Evolutionary conservation across 2,888 invertebrate genomes (phyloP), one percentile per base, ranked within the genome.

Genomic region (Reticulitermes lucifugus): DNA sequence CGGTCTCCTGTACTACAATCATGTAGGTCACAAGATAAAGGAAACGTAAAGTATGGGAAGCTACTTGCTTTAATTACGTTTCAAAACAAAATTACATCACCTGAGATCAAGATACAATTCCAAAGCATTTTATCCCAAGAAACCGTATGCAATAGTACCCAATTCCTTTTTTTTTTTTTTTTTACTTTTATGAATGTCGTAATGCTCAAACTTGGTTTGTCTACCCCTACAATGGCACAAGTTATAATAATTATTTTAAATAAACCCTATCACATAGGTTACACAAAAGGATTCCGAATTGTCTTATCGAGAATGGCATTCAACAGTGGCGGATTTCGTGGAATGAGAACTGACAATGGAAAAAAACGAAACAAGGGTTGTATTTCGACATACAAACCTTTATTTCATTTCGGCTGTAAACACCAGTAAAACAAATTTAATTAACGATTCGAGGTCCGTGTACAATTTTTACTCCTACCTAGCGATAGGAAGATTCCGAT

Each of bases 21-120:
- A 73, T 41, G 41, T 73, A 41, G 73, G 73, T 73, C 73, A 73
- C 41, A 12, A n/a, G 41, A 73, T 7, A 73, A 73, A 73, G 73
- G 73, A 22, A 73, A 73, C 35, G 73, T 21, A 35, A 71, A 35
- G 3, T 71, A 29, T 71, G 29, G 29, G 71, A 71, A 25, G 71
- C 71, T 35, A 73, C 41, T 41, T 1, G 41, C 35, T 73, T 25
- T 73, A 41, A 41, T 73, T 73, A 41, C 41, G 73, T 73, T 73
- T 21, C 7, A 35, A 73, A 73, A 41, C 41, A 73, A 65, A 73
- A 73, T 73, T 35, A 73, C 41, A 73, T 29, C 22, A 41, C 5
- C 29, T 41, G 73, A 41, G 35, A 12, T 21, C 73, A 41, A 73
- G 73, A 41, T 73, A 73, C 35, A 6, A 41, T 73, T 73, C 41